phyloP scores from a whole-genome alignment of 1,140 invertebrate species.

The Euura saliciscinereae region DNA sequence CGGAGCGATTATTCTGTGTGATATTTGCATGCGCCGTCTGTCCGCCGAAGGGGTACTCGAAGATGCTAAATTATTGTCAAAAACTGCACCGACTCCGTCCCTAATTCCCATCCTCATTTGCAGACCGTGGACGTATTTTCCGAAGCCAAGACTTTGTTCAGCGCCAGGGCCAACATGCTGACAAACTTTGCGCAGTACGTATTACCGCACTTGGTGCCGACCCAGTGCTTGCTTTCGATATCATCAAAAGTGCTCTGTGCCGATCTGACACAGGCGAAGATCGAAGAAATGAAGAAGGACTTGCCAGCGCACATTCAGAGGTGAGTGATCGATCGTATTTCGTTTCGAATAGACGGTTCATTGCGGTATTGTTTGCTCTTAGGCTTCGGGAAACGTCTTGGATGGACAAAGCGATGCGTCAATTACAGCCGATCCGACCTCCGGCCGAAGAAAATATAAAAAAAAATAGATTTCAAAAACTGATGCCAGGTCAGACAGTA shows the following conservation, averaged over 20 bases:
- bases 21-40: slow-evolving; percentile 45
- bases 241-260: slow-evolving; percentile 36
- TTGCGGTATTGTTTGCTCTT: background rate
- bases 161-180: slow-evolving; percentile 46
- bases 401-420: slow-evolving; percentile 36
- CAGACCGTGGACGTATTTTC: slow-evolving; percentile 39
- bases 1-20: slow-evolving; percentile 68
- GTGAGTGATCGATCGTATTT: slow-evolving; percentile 17
- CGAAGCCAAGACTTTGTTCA: slow-evolving; percentile 30
- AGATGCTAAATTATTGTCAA: too few relatives aligned
- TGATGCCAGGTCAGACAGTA: slow-evolving; percentile 22
- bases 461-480: slow-evolving; percentile 41
- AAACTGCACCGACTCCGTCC: too few relatives aligned
- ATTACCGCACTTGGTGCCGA: slow-evolving; percentile 39
- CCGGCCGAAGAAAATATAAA: slow-evolving; percentile 34
- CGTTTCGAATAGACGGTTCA: background rate
- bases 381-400: slow-evolving; percentile 37
- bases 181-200: slow-evolving; percentile 46
- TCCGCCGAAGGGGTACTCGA: slow-evolving; percentile 35
- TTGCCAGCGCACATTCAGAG: slow-evolving; percentile 30
- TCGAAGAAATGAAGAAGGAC: slow-evolving; percentile 33
- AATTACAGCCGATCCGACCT: slow-evolving; percentile 1
- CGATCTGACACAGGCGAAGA: slow-evolving; percentile 25
- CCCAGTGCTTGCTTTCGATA: slow-evolving; percentile 40
- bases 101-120: background rate